Evolutionary conservation across 2,113 vertebrate genomes (phyloP), one percentile per base, ranked within the genome.

Genomic region (Anoura caudifer): DNA sequence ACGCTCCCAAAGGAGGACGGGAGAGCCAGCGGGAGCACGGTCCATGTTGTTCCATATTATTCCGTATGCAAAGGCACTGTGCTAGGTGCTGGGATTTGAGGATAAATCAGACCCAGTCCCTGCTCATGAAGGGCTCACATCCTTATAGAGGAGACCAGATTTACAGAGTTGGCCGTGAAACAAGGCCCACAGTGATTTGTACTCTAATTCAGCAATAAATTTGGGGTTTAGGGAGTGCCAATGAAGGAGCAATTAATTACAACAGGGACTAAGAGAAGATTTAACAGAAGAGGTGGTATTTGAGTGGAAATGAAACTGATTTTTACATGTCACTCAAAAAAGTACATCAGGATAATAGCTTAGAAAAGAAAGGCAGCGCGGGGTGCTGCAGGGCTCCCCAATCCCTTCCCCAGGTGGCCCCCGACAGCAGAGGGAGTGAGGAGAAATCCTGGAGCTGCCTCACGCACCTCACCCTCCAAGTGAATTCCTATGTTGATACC

Each of bases 121-220:
- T 86, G 22, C 26, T 28, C 28, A 20, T 16, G 16, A 76, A 77
- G 8, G 22, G 24, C 3, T 85, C 47, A 47, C 33, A 43, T 65
- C 75, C 28, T 81, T 33, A 81, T 13, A 41, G 36, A 87, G 4
- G 73, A 75, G 19, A 38, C 5, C 73, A 54, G 33, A 84, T 65
- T 43, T 33, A 73, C 36, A 50, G 12, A 28, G 24, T 94, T 91
- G 63, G 43, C 36, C 33, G 72, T 43, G 72, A 90, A 91, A 52
- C 20, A 85, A 91, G 31, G 24, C 17, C 87, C 43, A 26, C 13
- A 45, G 22, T 91, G 56, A 76, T 83, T 87, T 91, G 10, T 69
- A 63, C 54, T 93, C 43, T 69, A 91, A 94, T 56, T 31, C n/a
- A 91, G 73, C 67, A 89, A 70, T 94, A 94, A 96, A 80, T 63